These are phyloP conservation scores for Amblyopsis rosae DNA, from an alignment of 2,113 vertebrate genomes.

Conservation along the genomic window DNA sequence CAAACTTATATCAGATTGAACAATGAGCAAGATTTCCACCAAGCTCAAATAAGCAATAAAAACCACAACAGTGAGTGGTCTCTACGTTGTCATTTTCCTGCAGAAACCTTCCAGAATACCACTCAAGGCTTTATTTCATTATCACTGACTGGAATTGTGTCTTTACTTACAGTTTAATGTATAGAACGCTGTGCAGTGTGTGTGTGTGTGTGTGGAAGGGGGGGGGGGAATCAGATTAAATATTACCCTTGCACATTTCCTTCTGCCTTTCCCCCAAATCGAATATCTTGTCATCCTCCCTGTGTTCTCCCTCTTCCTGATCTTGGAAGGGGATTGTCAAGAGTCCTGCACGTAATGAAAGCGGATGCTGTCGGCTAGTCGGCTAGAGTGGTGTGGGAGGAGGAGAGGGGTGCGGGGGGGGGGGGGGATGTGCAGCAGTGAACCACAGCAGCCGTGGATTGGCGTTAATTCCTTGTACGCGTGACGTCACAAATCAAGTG, in stretches of 20 bases:
- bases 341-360: constrained; percentile 62
- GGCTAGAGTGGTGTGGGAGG: neutral
- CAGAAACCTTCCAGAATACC: constrained; percentile 41
- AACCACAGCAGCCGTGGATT: constrained; percentile 43
- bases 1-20: too few species aligned
- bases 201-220: neutral
- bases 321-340: constrained; percentile 61
- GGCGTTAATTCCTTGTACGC: constrained; percentile 25
- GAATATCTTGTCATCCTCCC: constrained; percentile 40
- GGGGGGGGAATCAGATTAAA: neutral
- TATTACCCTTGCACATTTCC: constrained; percentile 49
- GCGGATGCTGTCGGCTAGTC: constrained; percentile 53
- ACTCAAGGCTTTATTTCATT: constrained; percentile 43
- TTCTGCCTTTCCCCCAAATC: constrained; percentile 5
- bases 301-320: constrained; percentile 50
- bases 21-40: too few species aligned
- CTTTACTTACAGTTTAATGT: constrained; percentile 66
- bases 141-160: constrained; percentile 58
- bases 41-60: too few species aligned
- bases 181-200: constrained; percentile 36
- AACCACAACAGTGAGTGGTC: neutral
- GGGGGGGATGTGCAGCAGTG: constrained; percentile 24
- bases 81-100: constrained; percentile 35
- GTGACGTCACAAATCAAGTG: constrained; percentile 45
- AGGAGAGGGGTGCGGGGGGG: too few species aligned